These are phyloP conservation scores for Frieseomelitta varia DNA, from an alignment of 1,140 invertebrate genomes.

Conservation along the genomic window DNA sequence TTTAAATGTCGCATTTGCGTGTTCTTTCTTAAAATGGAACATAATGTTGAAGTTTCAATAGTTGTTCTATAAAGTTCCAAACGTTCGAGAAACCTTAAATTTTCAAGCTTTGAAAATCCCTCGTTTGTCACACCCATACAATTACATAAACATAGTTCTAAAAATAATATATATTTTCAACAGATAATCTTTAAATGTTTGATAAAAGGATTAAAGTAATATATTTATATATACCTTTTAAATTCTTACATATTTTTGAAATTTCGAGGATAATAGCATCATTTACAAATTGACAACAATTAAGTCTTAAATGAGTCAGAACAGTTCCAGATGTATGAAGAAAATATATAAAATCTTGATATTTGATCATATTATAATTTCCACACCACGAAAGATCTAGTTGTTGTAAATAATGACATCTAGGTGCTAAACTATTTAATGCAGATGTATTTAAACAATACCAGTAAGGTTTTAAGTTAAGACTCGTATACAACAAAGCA, in stretches of 20 bases:
- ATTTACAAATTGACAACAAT: constrained; percentile 90
- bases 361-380: constrained; percentile 85
- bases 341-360: constrained; percentile 85
- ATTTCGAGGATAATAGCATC: constrained; percentile 85
- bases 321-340: constrained; percentile 85
- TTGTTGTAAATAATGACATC: constrained; percentile 88
- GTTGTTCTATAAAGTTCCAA: constrained; percentile 90
- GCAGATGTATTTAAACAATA: constrained; percentile 84
- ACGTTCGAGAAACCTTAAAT: constrained; percentile 86
- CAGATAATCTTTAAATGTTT: constrained; percentile 8
- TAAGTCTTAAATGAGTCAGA: constrained; percentile 87
- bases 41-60: constrained; percentile 85
- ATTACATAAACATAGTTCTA: constrained; percentile 87
- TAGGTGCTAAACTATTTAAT: constrained; percentile 80
- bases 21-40: constrained; percentile 86
- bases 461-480: constrained; percentile 91
- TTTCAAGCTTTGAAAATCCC: constrained; percentile 85
- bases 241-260: constrained; percentile 84
- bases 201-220: constrained; percentile 6
- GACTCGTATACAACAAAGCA: constrained; percentile 88
- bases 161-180: constrained; percentile 50
- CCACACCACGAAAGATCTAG: constrained; percentile 95
- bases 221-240: constrained; percentile 85
- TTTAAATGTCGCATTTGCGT: constrained; percentile 88
- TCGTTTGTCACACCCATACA: constrained; percentile 82